Conservation (phyloP, 1,140 invertebrate genomes). For the Rhopalosiphum maidis region DNA sequence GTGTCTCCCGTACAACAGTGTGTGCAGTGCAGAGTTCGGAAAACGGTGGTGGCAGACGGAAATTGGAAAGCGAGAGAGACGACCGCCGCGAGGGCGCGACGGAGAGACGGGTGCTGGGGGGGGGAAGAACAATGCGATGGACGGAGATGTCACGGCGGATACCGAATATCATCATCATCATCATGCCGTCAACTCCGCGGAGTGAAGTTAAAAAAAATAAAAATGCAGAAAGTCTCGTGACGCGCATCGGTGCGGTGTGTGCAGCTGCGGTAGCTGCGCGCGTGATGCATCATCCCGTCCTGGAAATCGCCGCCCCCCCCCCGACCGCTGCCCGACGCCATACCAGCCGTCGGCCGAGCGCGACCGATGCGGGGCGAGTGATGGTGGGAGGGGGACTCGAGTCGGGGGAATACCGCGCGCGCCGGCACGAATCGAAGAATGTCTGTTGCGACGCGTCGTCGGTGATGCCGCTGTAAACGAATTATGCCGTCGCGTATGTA, state of each 20-base stretch:
- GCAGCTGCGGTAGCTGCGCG: background rate
- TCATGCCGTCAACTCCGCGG: background rate
- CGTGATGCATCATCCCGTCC: background rate
- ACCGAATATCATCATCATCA: background rate
- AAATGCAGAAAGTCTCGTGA: background rate
- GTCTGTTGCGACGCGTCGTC: background rate
- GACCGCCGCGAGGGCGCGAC: background rate
- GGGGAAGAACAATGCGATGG: background rate
- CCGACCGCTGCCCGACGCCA: no score
- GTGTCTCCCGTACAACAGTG: background rate
- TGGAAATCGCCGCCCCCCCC: background rate
- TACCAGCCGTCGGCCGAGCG: background rate
- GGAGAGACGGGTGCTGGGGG: background rate
- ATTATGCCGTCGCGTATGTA: background rate
- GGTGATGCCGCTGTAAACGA: background rate
- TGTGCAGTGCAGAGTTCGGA: background rate
- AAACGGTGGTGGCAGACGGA: background rate
- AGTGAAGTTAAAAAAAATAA: conserved; percentile 19
- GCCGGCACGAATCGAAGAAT: background rate
- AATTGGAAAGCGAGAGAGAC: background rate
- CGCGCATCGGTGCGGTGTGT: background rate
- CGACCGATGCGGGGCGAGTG: accelerated
- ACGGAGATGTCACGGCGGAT: background rate
- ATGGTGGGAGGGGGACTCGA: background rate
- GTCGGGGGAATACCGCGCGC: background rate